phyloP scores from a whole-genome alignment of 2,888 invertebrate genomes.

The Antitype chi region DNA sequence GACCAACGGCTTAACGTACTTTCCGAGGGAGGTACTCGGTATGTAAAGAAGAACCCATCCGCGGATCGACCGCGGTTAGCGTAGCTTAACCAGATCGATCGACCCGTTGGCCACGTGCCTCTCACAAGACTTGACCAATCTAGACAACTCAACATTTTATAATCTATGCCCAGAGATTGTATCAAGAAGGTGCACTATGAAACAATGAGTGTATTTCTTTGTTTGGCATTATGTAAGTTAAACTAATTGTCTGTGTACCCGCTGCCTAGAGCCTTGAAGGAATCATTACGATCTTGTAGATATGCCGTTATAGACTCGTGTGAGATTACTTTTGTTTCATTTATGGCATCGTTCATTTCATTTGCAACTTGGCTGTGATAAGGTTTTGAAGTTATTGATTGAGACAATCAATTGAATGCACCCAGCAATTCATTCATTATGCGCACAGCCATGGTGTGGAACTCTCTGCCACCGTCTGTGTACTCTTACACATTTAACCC shows the following conservation, averaged over 20 bases:
- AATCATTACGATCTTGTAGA: slow-evolving; percentile 57
- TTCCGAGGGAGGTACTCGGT: no score
- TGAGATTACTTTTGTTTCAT: slow-evolving; percentile 51
- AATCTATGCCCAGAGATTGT: slow-evolving; percentile 59
- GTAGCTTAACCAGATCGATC: no score
- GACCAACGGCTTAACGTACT: no score
- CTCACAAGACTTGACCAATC: slow-evolving; percentile 21
- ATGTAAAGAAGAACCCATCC: no score
- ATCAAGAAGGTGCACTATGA: slow-evolving; percentile 61
- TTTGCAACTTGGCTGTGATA: not conserved
- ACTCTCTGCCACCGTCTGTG: no score
- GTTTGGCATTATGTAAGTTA: slow-evolving; percentile 63
- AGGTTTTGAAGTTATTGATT: not conserved
- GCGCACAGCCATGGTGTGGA: no score
- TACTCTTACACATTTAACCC: no score
- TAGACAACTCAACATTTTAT: slow-evolving; percentile 35
- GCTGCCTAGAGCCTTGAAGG: slow-evolving; percentile 56
- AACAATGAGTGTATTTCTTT: slow-evolving; percentile 63
- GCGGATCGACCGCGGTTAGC: no score
- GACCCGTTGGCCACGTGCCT: no score
- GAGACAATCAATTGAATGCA: not conserved
- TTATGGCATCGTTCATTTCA: slow-evolving; percentile 24
- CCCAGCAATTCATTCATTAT: no score
- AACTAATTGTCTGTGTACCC: slow-evolving; percentile 56
- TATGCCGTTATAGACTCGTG: slow-evolving; percentile 55